A percentile compares a stretch with the other conserved stretches of the same genome.
These are phyloP conservation scores for Poecilia wingei DNA, from an alignment of 2,797 vertebrate species.

Conservation along the genomic window DNA sequence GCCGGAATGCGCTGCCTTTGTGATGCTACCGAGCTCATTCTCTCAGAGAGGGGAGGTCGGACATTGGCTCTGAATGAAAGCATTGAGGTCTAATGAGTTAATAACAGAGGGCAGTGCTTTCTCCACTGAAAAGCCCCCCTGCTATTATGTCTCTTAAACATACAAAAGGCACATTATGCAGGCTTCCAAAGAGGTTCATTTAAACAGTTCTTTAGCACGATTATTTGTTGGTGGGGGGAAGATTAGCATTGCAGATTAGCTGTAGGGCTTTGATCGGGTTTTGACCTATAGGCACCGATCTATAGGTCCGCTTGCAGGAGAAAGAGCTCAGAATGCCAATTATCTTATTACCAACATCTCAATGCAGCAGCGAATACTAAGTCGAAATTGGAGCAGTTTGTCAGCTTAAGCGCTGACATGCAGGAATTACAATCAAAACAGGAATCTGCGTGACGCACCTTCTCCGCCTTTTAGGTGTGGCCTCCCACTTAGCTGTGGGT, in stretches of 20 bases:
- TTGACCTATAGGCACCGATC: conserved; percentile 80
- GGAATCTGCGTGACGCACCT: conserved; percentile 17
- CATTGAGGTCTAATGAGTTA: conserved; percentile 71
- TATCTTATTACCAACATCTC: conserved; percentile 78
- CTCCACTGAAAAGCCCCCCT: conserved; percentile 68
- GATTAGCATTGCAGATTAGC: conserved; percentile 83
- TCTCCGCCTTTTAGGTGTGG: conserved; percentile 18
- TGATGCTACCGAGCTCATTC: conserved; percentile 55
- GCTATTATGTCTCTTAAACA: conserved; percentile 69
- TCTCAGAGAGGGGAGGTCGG: conserved; percentile 63
- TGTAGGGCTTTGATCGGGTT: conserved; percentile 79
- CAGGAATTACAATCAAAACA: conserved; percentile 67
- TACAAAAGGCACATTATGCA: conserved; percentile 76
- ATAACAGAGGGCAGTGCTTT: conserved; percentile 70
- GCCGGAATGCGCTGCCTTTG: conserved; percentile 35
- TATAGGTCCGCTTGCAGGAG: conserved; percentile 64
- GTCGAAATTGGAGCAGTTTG: conserved; percentile 47
- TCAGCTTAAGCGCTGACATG: conserved; percentile 65
- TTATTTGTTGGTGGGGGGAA: conserved; percentile 71
- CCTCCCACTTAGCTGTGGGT: not conserved
- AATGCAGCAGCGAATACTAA: conserved; percentile 74
- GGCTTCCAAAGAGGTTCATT: conserved; percentile 70
- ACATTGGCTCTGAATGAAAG: conserved; percentile 69
- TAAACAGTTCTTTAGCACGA: conserved; percentile 77
- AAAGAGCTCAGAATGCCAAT: conserved; percentile 76